Base-by-base conservation (phyloP, 1,140 invertebrate species). In the Drosophila murphyi region DNA sequence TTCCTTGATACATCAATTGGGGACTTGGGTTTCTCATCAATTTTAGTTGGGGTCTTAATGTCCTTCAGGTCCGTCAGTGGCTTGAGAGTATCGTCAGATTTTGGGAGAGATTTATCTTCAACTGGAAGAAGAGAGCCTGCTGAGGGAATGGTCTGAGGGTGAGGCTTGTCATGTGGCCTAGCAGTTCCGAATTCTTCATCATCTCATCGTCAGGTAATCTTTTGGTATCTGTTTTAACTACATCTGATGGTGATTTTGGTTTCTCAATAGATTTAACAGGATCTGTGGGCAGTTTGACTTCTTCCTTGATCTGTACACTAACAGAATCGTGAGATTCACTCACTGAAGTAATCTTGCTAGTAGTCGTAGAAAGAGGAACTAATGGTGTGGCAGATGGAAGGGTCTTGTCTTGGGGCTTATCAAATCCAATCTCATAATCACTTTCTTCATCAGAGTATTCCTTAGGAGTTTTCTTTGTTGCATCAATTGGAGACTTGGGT, bases 361-460 rank as follows among this genome's bases (percentile, higher is more conserved):
- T 48, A 5, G 20, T 29, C 3, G 20, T 29, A 29, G 47, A 28
- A 3, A 29, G 2, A 29, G 47, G 47, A 28, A 7, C 20, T 12
- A 48, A 12, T 48, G 47, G 47, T 28, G 20, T 48, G n/a, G 20
- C 6, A 0, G 10, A 31, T 0, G 60, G 32, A 50, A 6, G 10
- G 0, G 50, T 52, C 37, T 62, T 68, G 2, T 51, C 52, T 45
- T 55, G 51, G 4, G 63, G 63, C 35, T 51, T 74, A 3, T 29
- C 3, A 28, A 54, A 4, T 4, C 54, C 57, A 48, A 60, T 31
- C 41, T 75, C 72, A 10, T 71, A 55, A 43, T 60, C 54, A 12
- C 67, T 64, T 39, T 75, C 67, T n/a, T 52, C 57, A n/a, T 75
- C 65, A 3, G 67, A 64, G 48, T 75, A 70, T 12, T 56, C 48